Conservation (phyloP, 2,888 invertebrate genomes). For the Euzetes globulus region DNA sequence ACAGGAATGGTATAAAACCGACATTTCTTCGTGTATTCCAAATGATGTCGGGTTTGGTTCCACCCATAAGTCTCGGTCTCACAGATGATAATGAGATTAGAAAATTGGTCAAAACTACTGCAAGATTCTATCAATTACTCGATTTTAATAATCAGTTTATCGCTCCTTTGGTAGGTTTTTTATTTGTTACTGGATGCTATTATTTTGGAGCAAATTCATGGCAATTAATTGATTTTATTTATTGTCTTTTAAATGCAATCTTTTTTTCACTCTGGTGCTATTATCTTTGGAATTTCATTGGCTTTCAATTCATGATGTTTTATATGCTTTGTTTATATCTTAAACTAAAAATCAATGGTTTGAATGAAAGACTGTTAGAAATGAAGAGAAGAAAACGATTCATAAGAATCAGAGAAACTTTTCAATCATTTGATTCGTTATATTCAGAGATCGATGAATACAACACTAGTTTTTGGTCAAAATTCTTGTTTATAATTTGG, state of each 20-base stretch:
- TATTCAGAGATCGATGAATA: background rate
- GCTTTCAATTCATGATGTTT: background rate
- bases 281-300: background rate
- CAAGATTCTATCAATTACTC: too few relatives aligned
- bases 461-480: background rate
- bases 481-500: background rate
- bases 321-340: background rate
- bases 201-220: too few relatives aligned
- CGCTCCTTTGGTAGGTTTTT: too few relatives aligned
- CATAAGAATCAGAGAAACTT: background rate
- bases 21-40: background rate
- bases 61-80: background rate
- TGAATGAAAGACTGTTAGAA: background rate
- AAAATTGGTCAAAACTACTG: background rate
- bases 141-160: too few relatives aligned
- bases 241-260: too few relatives aligned
- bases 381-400: background rate
- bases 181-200: too few relatives aligned
- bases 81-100: background rate
- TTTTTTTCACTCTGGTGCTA: too few relatives aligned
- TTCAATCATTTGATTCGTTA: too few relatives aligned
- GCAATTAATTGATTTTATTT: too few relatives aligned
- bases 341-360: background rate
- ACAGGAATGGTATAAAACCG: slow-evolving; percentile 1
- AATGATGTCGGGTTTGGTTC: slow-evolving; percentile 1